phyloP scores from a whole-genome alignment of 2,888 invertebrate species.

The Coleophora flavipennella region DNA sequence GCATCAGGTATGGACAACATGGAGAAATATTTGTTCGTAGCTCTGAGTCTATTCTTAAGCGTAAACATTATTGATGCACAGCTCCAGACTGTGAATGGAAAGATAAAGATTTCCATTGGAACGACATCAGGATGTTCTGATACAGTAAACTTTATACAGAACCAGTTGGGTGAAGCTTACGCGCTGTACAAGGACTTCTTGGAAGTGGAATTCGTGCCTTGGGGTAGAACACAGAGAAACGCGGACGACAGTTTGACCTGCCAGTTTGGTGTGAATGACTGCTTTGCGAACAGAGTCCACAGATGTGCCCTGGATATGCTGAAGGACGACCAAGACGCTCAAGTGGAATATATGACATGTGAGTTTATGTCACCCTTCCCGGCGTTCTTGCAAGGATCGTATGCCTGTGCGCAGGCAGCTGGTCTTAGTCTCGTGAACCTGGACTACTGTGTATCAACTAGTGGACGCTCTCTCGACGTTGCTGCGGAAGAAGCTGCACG shows the following conservation, averaged over 20 bases:
- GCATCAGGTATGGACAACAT: neutral
- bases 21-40: neutral
- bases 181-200: slow-evolving; percentile 37
- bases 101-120: slow-evolving; percentile 40
- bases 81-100: slow-evolving; percentile 33
- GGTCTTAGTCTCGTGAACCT: slow-evolving; percentile 37
- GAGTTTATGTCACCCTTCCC: slow-evolving; percentile 42
- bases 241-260: slow-evolving; percentile 33
- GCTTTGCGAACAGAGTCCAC: slow-evolving; percentile 57
- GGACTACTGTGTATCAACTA: slow-evolving; percentile 40
- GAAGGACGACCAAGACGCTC: slow-evolving; percentile 36
- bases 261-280: slow-evolving; percentile 41
- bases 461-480: slow-evolving; percentile 35
- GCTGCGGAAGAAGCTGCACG: slow-evolving; percentile 32
- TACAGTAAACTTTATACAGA: slow-evolving; percentile 38
- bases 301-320: slow-evolving; percentile 46
- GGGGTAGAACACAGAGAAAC: slow-evolving; percentile 47
- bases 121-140: slow-evolving; percentile 47
- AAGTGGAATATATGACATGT: slow-evolving; percentile 50
- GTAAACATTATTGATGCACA: slow-evolving; percentile 10
- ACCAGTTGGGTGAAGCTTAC: slow-evolving; percentile 37
- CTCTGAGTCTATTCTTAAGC: slow-evolving; percentile 6
- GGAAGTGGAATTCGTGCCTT: slow-evolving; percentile 53
- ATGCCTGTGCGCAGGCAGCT: slow-evolving; percentile 35
- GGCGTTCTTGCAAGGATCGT: slow-evolving; percentile 28